Evolutionary conservation across 2,888 invertebrate genomes (phyloP), one percentile per base, ranked within the genome.

Genomic region (Kuschelorhynchus macadamiae): DNA sequence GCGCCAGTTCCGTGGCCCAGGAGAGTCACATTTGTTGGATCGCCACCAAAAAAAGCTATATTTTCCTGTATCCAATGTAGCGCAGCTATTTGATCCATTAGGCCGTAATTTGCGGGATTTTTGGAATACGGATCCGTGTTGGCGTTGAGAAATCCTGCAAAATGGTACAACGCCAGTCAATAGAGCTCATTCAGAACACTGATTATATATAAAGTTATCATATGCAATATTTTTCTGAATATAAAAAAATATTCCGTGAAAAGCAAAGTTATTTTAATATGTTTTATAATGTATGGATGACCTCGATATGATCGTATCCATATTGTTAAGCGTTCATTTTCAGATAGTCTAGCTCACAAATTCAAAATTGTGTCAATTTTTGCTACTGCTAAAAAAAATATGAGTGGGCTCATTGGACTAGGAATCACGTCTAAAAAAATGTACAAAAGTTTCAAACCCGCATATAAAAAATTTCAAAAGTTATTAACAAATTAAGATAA

Each of bases 1-100:
- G 97, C 97, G 0, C 98, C 98, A 9, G 96, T 95, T 3, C 97
- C 97, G 80, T 98, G 97, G 0, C 98, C 98, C 81, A 97, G 91
- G 16, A 98, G 86, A 0, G 98, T 98, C 63, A 98, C 96, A 79
- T 95, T 93, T 36, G 92, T 90, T 0, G 95, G 91, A 84, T 98
- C 97, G 0, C 98, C 98, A 3, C 97, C 97, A 81, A 98, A 98
- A 57, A 92, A 92, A 0, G 91, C 95, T 53, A 98, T 95, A 84
- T 98, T 97, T 83, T 96, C 96, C 80, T 96, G 94, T 70, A 98
- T 90, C 97, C 97, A 97, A 81, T 96, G 96, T 71, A 98, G 85
- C 0, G 97, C 97, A 0, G 96, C 97, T 76, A 97, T 94, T 85
- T 96, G 95, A 85, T 98, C 98, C 92, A 97, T 95, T 64, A 98